Conservation (phyloP, 37 sponge, comb jelly and placozoan species). For the Mnemiopsis leidyi region DNA sequence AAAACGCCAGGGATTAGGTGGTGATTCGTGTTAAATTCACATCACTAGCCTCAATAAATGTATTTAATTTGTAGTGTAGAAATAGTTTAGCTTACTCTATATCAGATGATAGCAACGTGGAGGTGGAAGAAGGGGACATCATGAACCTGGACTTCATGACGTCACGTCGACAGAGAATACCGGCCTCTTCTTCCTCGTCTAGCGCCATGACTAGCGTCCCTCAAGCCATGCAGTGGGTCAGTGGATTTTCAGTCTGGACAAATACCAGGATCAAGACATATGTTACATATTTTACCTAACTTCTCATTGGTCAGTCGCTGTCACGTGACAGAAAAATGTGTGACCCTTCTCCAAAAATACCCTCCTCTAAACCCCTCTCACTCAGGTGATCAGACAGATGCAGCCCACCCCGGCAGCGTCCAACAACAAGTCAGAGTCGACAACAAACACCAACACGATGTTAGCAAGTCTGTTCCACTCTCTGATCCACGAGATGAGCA, state of each 20-base stretch:
- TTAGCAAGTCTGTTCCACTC: conserved; percentile 43
- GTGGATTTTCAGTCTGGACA: too few relatives aligned
- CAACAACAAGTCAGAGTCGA: conserved; percentile 61
- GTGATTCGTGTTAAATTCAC: too few relatives aligned
- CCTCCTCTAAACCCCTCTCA: too few relatives aligned
- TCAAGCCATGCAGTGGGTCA: conserved; percentile 58
- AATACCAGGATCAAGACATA: too few relatives aligned
- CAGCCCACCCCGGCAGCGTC: conserved; percentile 12
- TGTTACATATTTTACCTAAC: too few relatives aligned
- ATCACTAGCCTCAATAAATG: too few relatives aligned
- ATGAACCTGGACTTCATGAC: conserved; percentile 64
- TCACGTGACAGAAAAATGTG: too few relatives aligned
- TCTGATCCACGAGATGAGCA: conserved; percentile 53
- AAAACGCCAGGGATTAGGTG: too few relatives aligned
- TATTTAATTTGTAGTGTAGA: too few relatives aligned
- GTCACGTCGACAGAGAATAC: conserved; percentile 34
- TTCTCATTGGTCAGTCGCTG: too few relatives aligned
- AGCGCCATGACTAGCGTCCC: conserved; percentile 46
- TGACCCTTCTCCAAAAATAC: too few relatives aligned
- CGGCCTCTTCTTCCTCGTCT: conserved; percentile 41
- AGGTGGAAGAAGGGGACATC: conserved; percentile 13
- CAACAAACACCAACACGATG: conserved; percentile 38
- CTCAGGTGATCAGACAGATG: conserved; percentile 63
- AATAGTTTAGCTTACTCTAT: too few relatives aligned
- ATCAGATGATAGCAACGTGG: conserved; percentile 46